Percentiles rank a stretch among this genome's conserved stretches.
phyloP scores from a whole-genome alignment of 2,797 vertebrate species.

The Neostethus bicornis region DNA sequence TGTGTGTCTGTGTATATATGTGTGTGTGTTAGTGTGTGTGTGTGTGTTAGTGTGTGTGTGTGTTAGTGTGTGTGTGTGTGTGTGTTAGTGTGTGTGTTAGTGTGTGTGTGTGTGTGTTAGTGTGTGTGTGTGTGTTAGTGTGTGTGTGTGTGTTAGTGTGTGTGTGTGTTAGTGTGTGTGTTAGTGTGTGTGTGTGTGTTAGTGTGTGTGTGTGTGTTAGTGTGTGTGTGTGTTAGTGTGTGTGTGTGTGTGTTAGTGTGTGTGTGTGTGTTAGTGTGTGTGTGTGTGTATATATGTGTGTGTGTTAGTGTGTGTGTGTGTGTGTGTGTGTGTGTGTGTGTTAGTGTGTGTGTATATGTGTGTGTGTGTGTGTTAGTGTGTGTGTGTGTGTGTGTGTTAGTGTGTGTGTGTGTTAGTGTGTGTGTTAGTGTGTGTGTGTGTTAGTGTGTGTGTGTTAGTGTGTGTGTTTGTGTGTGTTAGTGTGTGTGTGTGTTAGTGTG shows the following conservation, averaged over 20 bases:
- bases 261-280: slow-evolving; percentile 67
- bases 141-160: slow-evolving; percentile 64
- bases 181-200: slow-evolving; percentile 67
- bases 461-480: slow-evolving; percentile 72
- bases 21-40: slow-evolving; percentile 72
- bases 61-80: slow-evolving; percentile 65
- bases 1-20: slow-evolving; percentile 64
- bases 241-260: slow-evolving; percentile 78
- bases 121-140: slow-evolving; percentile 65
- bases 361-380: slow-evolving; percentile 65
- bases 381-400: slow-evolving; percentile 72
- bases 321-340: slow-evolving; percentile 74
- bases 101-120: slow-evolving; percentile 67
- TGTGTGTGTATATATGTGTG: slow-evolving; percentile 55
- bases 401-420: slow-evolving; percentile 74
- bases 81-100: slow-evolving; percentile 17
- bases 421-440: slow-evolving; percentile 65
- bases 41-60: slow-evolving; percentile 74
- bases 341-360: slow-evolving; percentile 65
- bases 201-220: slow-evolving; percentile 65
- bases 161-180: slow-evolving; percentile 78
- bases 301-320: slow-evolving; percentile 48
- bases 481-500: slow-evolving; percentile 69
- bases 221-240: slow-evolving; percentile 64
- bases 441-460: slow-evolving; percentile 65